These are phyloP conservation scores for Arremon brunneinucha DNA, from an alignment of 2,797 vertebrate species.

Conservation along the genomic window DNA sequence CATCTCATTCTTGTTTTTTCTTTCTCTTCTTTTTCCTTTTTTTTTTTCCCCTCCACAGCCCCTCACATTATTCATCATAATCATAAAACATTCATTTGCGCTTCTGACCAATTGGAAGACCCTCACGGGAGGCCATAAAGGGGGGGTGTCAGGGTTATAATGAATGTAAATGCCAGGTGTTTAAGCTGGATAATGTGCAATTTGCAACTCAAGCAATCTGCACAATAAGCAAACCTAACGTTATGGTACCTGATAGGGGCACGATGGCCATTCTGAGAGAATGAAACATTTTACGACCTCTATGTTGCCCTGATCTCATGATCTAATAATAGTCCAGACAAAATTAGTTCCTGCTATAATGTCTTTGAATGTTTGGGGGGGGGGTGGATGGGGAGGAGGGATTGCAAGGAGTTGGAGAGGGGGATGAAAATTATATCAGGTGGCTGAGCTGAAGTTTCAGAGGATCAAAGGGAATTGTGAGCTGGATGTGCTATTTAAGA, in stretches of 20 bases:
- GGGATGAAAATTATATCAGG: constrained; percentile 59
- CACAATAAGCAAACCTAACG: constrained; percentile 73
- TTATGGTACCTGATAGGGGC: constrained; percentile 74
- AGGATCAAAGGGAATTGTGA: constrained; percentile 37
- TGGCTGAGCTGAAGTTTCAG: constrained; percentile 13
- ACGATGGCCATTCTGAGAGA: constrained; percentile 68
- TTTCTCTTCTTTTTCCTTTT: neutral
- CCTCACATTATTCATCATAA: constrained; percentile 70
- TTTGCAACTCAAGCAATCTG: constrained; percentile 78
- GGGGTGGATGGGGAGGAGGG: constrained; percentile 10
- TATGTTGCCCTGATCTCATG: constrained; percentile 64
- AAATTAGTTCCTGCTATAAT: constrained; percentile 68
- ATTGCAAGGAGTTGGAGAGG: constrained; percentile 14
- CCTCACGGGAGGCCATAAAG: constrained; percentile 68
- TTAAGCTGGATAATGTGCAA: constrained; percentile 69
- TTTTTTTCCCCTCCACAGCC: neutral
- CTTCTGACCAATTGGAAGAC: constrained; percentile 74
- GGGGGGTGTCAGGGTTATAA: constrained; percentile 65
- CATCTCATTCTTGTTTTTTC: neutral
- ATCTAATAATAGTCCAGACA: constrained; percentile 72
- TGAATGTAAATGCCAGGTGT: constrained; percentile 75
- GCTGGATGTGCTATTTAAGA: constrained; percentile 44
- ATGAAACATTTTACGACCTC: constrained; percentile 72
- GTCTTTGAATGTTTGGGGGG: constrained; percentile 47
- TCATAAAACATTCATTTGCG: constrained; percentile 74